These are phyloP conservation scores for Polydesmus complanatus DNA, from an alignment of 2,888 invertebrate species.

Conservation along the genomic window DNA sequence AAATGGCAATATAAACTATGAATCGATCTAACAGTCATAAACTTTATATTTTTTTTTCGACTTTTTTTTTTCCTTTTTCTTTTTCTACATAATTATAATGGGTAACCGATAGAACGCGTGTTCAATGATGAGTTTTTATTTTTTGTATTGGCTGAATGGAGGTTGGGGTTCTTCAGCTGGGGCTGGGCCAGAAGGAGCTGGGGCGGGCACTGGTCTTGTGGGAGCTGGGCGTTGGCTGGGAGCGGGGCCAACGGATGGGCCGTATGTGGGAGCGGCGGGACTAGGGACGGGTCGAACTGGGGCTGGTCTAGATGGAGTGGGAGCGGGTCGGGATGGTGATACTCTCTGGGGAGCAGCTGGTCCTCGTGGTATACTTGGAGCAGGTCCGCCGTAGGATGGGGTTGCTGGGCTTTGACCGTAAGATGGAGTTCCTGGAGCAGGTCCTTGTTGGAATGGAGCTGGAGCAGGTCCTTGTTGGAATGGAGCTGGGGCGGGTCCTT, in stretches of 20 bases:
- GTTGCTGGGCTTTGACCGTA: slow-evolving; percentile 2
- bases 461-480: slow-evolving; percentile 9
- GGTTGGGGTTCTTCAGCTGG: slow-evolving; percentile 8
- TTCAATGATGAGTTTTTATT: too few relatives aligned
- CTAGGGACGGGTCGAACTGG: slow-evolving; percentile 7
- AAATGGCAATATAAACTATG: background rate
- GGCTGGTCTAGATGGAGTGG: background rate
- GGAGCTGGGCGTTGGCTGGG: slow-evolving; percentile 7
- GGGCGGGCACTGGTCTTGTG: slow-evolving; percentile 4
- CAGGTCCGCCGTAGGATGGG: slow-evolving; percentile 12
- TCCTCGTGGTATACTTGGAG: background rate
- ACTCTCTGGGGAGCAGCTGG: slow-evolving; percentile 3
- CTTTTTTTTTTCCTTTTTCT: background rate
- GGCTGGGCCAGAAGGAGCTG: slow-evolving; percentile 9
- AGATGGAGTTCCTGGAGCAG: slow-evolving; percentile 11
- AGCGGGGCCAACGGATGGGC: slow-evolving; percentile 3
- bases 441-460: background rate
- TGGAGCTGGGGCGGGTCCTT: slow-evolving; percentile 4
- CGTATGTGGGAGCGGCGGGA: slow-evolving; percentile 3
- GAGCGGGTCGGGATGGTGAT: slow-evolving; percentile 10
- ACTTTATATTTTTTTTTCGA: background rate
- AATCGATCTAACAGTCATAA: background rate
- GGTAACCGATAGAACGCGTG: too few relatives aligned
- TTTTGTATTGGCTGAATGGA: slow-evolving; percentile 15
- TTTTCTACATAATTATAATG: background rate